Percentiles rank a stretch among this genome's conserved stretches.
phyloP scores from a whole-genome alignment of 2,888 invertebrate genomes.

The Azorinus chamasolen region DNA sequence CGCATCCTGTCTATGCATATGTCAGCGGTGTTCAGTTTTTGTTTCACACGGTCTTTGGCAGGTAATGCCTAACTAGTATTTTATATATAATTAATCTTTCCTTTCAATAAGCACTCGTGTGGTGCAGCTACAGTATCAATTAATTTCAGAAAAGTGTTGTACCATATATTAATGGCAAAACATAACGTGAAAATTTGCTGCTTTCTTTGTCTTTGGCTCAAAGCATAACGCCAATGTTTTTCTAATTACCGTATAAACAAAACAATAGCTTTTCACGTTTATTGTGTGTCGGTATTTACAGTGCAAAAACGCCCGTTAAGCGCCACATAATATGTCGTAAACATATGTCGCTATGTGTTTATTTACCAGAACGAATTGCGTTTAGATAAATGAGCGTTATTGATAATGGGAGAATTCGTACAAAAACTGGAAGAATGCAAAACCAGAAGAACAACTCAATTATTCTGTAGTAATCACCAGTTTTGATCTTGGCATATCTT shows the following conservation, averaged over 20 bases:
- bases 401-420: slow-evolving; percentile 57
- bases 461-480: slow-evolving; percentile 42
- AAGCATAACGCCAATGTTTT: neutral
- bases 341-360: slow-evolving; percentile 65
- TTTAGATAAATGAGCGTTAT: slow-evolving; percentile 58
- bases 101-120: no score
- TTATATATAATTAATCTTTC: no score
- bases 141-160: no score
- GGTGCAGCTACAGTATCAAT: no score
- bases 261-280: slow-evolving; percentile 27
- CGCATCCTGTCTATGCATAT: no score
- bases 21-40: no score
- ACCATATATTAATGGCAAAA: no score
- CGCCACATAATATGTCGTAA: slow-evolving; percentile 42
- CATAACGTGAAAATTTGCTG: no score
- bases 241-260: slow-evolving; percentile 44
- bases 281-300: slow-evolving; percentile 42
- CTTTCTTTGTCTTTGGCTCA: no score
- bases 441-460: slow-evolving; percentile 54
- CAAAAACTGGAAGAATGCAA: slow-evolving; percentile 45
- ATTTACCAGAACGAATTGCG: slow-evolving; percentile 65
- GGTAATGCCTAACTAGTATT: no score
- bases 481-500: slow-evolving; percentile 36
- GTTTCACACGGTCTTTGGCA: no score
- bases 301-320: slow-evolving; percentile 31